Conservation (phyloP, 2,797 vertebrate genomes). For the Chelmon rostratus region DNA sequence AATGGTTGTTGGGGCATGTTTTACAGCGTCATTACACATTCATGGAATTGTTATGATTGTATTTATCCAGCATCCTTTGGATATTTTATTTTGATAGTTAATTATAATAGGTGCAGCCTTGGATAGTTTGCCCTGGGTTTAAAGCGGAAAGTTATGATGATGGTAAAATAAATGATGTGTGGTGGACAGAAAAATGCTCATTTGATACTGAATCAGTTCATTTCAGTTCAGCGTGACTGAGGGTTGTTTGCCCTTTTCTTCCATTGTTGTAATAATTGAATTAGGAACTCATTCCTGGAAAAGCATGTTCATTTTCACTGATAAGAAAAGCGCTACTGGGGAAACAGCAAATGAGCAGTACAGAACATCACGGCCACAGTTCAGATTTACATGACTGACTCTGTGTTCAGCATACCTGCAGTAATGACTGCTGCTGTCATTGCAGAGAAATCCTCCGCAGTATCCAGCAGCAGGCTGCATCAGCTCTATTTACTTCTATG, state of each 20-base stretch:
- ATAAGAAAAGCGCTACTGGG: conserved; percentile 45
- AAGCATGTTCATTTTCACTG: conserved; percentile 32
- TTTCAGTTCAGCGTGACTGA: conserved; percentile 44
- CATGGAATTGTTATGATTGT: conserved; percentile 46
- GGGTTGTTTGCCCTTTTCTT: conserved; percentile 18
- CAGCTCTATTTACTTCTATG: not conserved
- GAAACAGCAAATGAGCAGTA: conserved; percentile 40
- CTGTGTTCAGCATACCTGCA: conserved; percentile 30
- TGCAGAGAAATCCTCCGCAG: not conserved
- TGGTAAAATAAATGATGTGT: conserved; percentile 48
- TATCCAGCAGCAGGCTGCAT: not conserved
- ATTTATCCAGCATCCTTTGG: conserved; percentile 41
- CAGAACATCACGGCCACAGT: conserved; percentile 8
- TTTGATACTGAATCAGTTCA: conserved; percentile 24
- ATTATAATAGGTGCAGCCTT: conserved; percentile 53
- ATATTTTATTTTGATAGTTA: conserved; percentile 54
- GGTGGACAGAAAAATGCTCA: conserved; percentile 35
- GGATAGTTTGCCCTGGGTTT: conserved; percentile 50
- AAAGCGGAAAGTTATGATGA: conserved; percentile 34
- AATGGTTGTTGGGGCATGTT: conserved; percentile 58
- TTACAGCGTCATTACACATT: conserved; percentile 68
- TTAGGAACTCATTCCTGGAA: conserved; percentile 39
- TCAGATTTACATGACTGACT: conserved; percentile 30
- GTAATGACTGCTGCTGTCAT: conserved; percentile 21
- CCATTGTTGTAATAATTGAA: conserved; percentile 52